Percentiles rank a stretch among this genome's conserved stretches.
Evolutionary conservation across 2,797 vertebrate species (phyloP).

Genomic region (Brachymystax lenok): DNA sequence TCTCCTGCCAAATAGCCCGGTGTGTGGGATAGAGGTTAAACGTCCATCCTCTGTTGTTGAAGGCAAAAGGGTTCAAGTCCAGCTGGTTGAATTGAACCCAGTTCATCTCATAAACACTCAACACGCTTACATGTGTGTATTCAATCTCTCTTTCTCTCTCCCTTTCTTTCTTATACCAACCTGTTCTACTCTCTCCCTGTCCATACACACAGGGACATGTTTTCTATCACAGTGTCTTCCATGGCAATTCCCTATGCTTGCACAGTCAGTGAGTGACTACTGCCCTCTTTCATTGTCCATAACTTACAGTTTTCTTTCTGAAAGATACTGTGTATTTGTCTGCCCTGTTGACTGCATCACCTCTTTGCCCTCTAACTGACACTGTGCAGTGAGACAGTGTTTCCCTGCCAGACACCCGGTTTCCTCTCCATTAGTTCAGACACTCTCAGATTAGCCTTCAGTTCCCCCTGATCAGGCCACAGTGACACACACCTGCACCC

Average conservation of each 20-base stretch:
- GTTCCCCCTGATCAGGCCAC: slow-evolving; percentile 56
- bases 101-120: slow-evolving; percentile 48
- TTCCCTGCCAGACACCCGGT: slow-evolving; percentile 51
- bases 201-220: not conserved
- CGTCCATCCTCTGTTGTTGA: slow-evolving; percentile 66
- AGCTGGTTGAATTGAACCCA: slow-evolving; percentile 59
- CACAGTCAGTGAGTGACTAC: not conserved
- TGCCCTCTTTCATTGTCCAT: slow-evolving; percentile 38
- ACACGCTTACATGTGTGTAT: slow-evolving; percentile 37
- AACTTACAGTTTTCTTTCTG: slow-evolving; percentile 15
- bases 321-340: not conserved
- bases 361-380: slow-evolving; percentile 57
- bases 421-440: slow-evolving; percentile 63
- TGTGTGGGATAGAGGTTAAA: slow-evolving; percentile 78
- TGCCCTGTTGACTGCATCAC: slow-evolving; percentile 48
- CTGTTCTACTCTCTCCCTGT: not conserved
- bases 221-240: slow-evolving; percentile 10
- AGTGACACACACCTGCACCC: slow-evolving; percentile 38
- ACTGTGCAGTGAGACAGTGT: slow-evolving; percentile 35
- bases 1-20: slow-evolving; percentile 66
- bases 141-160: not conserved
- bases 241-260: not conserved
- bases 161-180: not conserved
- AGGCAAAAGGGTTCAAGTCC: slow-evolving; percentile 62
- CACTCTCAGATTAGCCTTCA: slow-evolving; percentile 53